Base-by-base conservation (phyloP, 2,888 invertebrate genomes). In the Schizaphis graminum region DNA sequence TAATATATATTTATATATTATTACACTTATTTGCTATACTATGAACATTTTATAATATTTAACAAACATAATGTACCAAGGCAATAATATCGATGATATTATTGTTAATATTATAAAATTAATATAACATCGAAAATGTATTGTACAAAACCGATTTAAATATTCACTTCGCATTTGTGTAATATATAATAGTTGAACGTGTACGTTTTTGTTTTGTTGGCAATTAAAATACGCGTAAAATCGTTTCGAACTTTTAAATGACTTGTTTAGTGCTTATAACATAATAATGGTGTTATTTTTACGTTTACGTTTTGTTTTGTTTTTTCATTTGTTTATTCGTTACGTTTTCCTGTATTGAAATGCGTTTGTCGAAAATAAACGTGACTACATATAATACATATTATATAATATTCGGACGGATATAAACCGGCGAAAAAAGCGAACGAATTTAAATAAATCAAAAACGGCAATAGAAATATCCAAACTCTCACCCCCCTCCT, bases 401-500 rank as follows among this genome's bases (percentile, higher is more conserved):
- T 53, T 16, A 53, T 53, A 53, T 35, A 77, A 77, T 77, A 77
- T 77, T 77, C 24, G 21, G 35, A 77, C 21, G 77, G 35, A 77
- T 35, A 77, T 77, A 35, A 35, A 35, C 77, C 77, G 16, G 26
- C 7, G 28, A 44, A 26, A 28, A 56, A 57, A 28, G 10, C 10
- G 89, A 57, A 41, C 56, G 26, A 89, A 44, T 57, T 89, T 57
- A 28, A 89, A 89, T 56, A 89, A 56, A 89, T 89, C 44, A 35
- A 56, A 89, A 57, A 56, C 35, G 89, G 26, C 57, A 44, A 41
- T 41, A 44, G 56, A 89, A 57, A 89, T 89, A 77, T 77, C 2
- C 77, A 21, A 35, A 35, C 7, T 41, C 77, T 77, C 8, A 35
- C 21, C 35, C 35, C n/a, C n/a, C 61, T 26, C 11, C 41, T 2